phyloP scores from a whole-genome alignment of 2,888 invertebrate genomes.

The Acholoe squamosa region DNA sequence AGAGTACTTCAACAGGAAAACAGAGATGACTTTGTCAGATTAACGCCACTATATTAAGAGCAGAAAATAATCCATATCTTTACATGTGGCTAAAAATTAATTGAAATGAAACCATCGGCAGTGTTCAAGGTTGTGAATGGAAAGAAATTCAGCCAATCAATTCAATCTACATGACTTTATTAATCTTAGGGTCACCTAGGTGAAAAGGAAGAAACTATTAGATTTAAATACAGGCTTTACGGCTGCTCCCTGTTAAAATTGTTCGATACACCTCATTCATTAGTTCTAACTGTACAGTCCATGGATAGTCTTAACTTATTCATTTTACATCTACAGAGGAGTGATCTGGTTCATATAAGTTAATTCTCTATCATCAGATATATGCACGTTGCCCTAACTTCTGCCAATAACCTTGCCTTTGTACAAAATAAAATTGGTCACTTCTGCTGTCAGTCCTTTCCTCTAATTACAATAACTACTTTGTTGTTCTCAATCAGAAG shows the following conservation, averaged over 20 bases:
- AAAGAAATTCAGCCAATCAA: neutral
- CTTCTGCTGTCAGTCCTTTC: neutral
- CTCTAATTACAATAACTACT: neutral
- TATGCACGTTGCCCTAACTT: neutral
- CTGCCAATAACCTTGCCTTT: neutral
- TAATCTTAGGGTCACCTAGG: neutral
- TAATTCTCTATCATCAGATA: neutral
- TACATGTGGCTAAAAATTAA: no score
- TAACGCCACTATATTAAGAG: no score
- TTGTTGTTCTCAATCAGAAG: neutral
- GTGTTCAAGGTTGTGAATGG: neutral
- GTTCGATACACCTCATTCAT: neutral
- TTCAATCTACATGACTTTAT: neutral
- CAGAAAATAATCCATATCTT: no score
- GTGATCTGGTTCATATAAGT: slow-evolving; percentile 13
- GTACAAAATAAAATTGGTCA: slow-evolving; percentile 6
- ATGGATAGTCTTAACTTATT: neutral
- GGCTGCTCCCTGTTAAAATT: no score
- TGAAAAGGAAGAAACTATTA: neutral
- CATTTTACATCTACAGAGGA: slow-evolving; percentile 18
- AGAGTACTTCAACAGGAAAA: no score
- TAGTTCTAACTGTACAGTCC: no score
- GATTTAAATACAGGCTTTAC: neutral
- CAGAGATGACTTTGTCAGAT: no score
- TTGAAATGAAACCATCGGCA: neutral